phyloP scores from a whole-genome alignment of 1,140 invertebrate species.

The Diabrotica undecimpunctata region DNA sequence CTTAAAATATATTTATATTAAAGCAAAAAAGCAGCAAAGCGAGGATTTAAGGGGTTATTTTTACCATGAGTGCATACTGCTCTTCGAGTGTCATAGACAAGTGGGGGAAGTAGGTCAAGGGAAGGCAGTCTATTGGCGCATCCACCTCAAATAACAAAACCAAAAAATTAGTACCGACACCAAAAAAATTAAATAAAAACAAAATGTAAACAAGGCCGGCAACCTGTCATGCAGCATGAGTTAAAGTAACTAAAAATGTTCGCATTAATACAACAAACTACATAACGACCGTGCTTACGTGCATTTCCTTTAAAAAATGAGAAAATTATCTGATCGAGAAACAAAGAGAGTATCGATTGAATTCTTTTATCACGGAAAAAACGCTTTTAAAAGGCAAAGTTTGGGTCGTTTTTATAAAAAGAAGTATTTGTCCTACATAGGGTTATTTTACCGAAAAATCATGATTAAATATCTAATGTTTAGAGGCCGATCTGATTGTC shows the following conservation, averaged over 20 bases:
- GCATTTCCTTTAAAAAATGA: not conserved
- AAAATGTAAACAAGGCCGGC: constrained; percentile 22
- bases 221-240: constrained; percentile 9
- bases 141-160: constrained; percentile 44
- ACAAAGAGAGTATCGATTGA: no score
- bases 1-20: not conserved
- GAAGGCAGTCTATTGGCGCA: constrained; percentile 37
- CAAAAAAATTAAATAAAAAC: constrained; percentile 33
- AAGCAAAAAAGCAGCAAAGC: constrained; percentile 10
- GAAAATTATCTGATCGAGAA: not conserved
- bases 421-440: no score
- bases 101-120: constrained; percentile 44
- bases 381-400: no score
- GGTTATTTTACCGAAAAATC: no score
- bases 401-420: no score
- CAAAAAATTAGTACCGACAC: constrained; percentile 40
- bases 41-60: constrained; percentile 25
- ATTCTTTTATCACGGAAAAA: no score
- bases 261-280: not conserved
- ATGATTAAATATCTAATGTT: no score
- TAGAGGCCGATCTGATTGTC: no score
- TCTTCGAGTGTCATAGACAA: constrained; percentile 46
- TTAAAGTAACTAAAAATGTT: constrained; percentile 3
- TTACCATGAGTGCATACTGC: constrained; percentile 47
- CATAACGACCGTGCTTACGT: not conserved